Evolutionary conservation across 1,140 invertebrate genomes (phyloP).

Genomic region (Chlorops oryzae): DNA sequence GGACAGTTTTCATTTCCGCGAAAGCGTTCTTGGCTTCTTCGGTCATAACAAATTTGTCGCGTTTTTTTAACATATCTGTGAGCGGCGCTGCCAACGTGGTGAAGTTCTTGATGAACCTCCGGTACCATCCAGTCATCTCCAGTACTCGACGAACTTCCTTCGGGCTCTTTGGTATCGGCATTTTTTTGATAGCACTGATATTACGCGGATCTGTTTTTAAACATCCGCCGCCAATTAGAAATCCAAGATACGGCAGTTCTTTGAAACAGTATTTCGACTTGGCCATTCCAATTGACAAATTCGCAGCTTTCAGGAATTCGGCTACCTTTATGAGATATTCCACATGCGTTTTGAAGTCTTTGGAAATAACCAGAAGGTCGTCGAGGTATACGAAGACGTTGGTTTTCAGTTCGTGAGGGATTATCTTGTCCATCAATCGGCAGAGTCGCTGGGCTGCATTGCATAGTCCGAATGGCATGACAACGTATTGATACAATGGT

Average conservation of each 20-base stretch:
- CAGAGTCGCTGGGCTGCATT: constrained; percentile 6
- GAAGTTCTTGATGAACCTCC: constrained; percentile 5
- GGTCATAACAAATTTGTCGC: not conserved
- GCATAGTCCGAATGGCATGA: constrained; percentile 6
- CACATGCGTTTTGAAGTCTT: constrained; percentile 1
- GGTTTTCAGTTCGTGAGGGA: constrained; percentile 1
- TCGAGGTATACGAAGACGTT: constrained; percentile 10
- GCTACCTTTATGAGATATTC: not conserved
- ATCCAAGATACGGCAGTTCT: too few relatives aligned
- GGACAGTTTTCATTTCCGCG: not conserved
- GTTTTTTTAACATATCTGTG: constrained; percentile 1
- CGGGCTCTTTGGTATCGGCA: not conserved
- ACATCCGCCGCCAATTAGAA: too few relatives aligned
- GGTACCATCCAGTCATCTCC: constrained; percentile 2
- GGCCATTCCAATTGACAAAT: too few relatives aligned
- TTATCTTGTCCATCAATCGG: constrained; percentile 8
- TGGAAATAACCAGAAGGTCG: constrained; percentile 2
- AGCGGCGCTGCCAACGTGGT: not conserved
- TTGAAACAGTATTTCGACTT: too few relatives aligned
- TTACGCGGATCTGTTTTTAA: constrained; percentile 26
- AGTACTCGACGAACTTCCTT: constrained; percentile 1
- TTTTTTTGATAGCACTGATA: not conserved
- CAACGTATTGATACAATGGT: constrained; percentile 17
- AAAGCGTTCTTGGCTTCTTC: constrained; percentile 1
- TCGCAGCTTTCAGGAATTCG: too few relatives aligned